Conservation (phyloP, 2,797 vertebrate species). For the Chrysocyon brachyurus region DNA sequence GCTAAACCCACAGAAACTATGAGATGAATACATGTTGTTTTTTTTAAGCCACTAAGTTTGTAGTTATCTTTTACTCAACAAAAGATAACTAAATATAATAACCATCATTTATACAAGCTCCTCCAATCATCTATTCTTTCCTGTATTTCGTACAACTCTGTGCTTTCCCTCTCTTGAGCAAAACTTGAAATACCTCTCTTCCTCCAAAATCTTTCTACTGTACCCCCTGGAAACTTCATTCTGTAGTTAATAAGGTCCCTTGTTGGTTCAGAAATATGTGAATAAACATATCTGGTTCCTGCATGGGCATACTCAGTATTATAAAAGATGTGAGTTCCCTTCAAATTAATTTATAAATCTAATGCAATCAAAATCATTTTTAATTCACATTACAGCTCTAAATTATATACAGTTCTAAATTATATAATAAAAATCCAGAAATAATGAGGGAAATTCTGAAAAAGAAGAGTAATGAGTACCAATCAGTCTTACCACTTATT, state of each 20-base stretch:
- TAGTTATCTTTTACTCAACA: background rate
- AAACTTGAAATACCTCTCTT: slow-evolving; percentile 25
- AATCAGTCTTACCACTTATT: slow-evolving; percentile 47
- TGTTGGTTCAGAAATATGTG: slow-evolving; percentile 37
- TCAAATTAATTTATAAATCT: slow-evolving; percentile 52
- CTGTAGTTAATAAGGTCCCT: slow-evolving; percentile 11
- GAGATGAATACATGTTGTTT: slow-evolving; percentile 10
- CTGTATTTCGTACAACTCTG: background rate
- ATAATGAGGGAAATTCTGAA: slow-evolving; percentile 54
- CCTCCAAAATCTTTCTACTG: slow-evolving; percentile 17
- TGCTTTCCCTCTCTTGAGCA: background rate
- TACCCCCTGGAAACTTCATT: slow-evolving; percentile 23
- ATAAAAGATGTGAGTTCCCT: slow-evolving; percentile 6
- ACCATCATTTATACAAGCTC: background rate
- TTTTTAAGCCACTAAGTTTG: slow-evolving; percentile 34
- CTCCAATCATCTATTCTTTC: background rate
- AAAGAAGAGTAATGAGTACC: slow-evolving; percentile 43
- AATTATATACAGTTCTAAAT: slow-evolving; percentile 46
- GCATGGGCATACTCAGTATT: background rate
- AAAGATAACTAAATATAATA: slow-evolving; percentile 23
- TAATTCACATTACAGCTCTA: slow-evolving; percentile 6
- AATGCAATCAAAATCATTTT: slow-evolving; percentile 35
- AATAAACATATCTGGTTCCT: slow-evolving; percentile 28
- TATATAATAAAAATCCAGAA: background rate
- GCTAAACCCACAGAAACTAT: background rate